Conservation (phyloP, 2,888 invertebrate species). For the Ctenicera cuprea region DNA sequence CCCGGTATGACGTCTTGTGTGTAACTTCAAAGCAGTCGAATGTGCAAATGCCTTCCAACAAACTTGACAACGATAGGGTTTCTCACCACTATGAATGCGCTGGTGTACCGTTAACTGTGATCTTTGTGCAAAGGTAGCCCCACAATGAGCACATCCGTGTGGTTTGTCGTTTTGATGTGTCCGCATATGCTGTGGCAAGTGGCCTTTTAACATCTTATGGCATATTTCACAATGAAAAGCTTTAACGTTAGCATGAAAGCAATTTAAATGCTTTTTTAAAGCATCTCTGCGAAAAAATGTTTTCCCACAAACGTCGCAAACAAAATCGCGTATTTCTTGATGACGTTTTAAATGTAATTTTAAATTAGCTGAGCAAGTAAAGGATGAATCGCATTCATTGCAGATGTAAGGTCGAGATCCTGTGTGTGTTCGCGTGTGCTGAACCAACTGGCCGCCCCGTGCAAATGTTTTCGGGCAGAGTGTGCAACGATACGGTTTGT, state of each 20-base stretch:
- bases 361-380: constrained; percentile 80
- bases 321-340: constrained; percentile 83
- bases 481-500: constrained; percentile 80
- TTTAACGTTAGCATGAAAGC: constrained; percentile 83
- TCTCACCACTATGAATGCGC: constrained; percentile 88
- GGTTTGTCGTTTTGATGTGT: constrained; percentile 86
- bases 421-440: constrained; percentile 85
- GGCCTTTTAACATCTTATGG: constrained; percentile 87
- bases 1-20: constrained; percentile 88
- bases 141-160: constrained; percentile 86
- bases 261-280: constrained; percentile 84
- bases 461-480: constrained; percentile 81
- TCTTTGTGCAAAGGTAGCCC: constrained; percentile 87
- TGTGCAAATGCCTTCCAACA: constrained; percentile 88
- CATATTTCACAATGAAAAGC: constrained; percentile 88
- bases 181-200: constrained; percentile 88
- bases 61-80: constrained; percentile 89
- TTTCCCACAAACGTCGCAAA: constrained; percentile 88
- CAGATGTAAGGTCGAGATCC: constrained; percentile 84
- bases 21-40: constrained; percentile 89
- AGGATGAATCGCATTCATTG: constrained; percentile 81
- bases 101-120: constrained; percentile 90
- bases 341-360: constrained; percentile 82
- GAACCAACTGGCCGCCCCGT: constrained; percentile 83
- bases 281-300: constrained; percentile 85